Base-by-base conservation (phyloP, 2,797 vertebrate species). In the Alfaro cultratus region DNA sequence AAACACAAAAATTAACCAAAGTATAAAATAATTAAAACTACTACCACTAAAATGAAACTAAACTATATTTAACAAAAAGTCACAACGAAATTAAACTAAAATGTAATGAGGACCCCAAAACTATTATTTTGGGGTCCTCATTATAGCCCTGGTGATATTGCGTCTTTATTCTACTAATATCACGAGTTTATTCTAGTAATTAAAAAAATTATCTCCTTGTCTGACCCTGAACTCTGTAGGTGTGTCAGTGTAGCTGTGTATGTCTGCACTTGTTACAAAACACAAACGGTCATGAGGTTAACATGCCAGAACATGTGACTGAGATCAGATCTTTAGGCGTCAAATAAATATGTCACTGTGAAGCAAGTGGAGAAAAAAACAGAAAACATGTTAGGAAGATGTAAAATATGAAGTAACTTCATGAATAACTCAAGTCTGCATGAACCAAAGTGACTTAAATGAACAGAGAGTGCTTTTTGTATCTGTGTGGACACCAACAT, bases 241-340 rank as follows among this genome's bases (percentile, higher is more conserved):
- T 36, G 62, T 64, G 10, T 10, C 73, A 15, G 41, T 26, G 41
- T 12, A 47, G 75, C 41, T 76, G 41, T 18, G 7, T 53, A 73
- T 34, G 60, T 78, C 55, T 43, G 70, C 23, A 34, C n/a, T 62
- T 34, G 77, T 73, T 51, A 46, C 64, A 45, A 49, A 12, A 80
- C 80, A 26, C 86, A 88, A 89, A 85, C 5, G 76, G 77, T 77
- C 49, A 75, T 2, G 0, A 83, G 73, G 76, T 23, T 72, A 73
- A 15, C 46, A 26, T 74, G 68, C 78, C 75, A 78, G 36, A 67
- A 39, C 71, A 73, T 29, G 18, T 67, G 62, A 39, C 16, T 9
- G 18, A 23, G 62, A 34, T 64, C 31, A 41, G 64, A 39, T 68
- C 64, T 41, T 41, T 12, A 68, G 36, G 36, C 21, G 10, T 26